Base-by-base conservation (phyloP, 2,797 vertebrate species). In the Pseudopleuronectes americanus region DNA sequence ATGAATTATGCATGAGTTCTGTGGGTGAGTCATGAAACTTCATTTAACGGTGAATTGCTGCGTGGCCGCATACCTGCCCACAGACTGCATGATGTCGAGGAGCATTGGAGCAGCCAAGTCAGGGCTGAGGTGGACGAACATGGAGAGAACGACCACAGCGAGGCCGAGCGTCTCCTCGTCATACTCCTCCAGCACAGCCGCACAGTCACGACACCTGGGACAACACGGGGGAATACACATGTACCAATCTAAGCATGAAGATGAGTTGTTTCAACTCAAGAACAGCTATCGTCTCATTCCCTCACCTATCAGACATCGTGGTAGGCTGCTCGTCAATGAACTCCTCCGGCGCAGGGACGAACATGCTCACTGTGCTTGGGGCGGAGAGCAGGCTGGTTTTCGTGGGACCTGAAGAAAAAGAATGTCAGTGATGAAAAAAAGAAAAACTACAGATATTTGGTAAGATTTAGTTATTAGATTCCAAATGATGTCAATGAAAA, bases 21-120 rank as follows among this genome's bases (percentile, higher is more conserved):
- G 53, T 67, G 69, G 80, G 86, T n/a, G 71, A 68, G 85, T 84
- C 80, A 70, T 72, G 75, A 87, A 84, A 83, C 84, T 86, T 84
- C 22, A 81, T 85, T 90, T 80, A 84, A 73, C 14, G 22, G 43
- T 80, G 72, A 71, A 88, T 77, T 80, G 84, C 64, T 78, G 64
- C 26, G 71, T 82, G 79, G 70, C 87, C 79, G 83, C 72, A 67
- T 93, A 99, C 98, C 98, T 96, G 91, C 98, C 97, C 90, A 99
- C 98, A 76, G 98, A 99, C 89, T 99, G 98, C 96, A 99, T 97
- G 87, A 99, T 99, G 88, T 99, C 98, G 45, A 99, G 88, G n/a
- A 99, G 92, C 81, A 99, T 94, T 0, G 98, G 98, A 63, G 98
- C 98, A 2, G 98, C 98, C 92, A 98, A 82, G 86, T 99, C 98